Conservation (phyloP, 2,113 vertebrate species). For the Egretta garzetta region DNA sequence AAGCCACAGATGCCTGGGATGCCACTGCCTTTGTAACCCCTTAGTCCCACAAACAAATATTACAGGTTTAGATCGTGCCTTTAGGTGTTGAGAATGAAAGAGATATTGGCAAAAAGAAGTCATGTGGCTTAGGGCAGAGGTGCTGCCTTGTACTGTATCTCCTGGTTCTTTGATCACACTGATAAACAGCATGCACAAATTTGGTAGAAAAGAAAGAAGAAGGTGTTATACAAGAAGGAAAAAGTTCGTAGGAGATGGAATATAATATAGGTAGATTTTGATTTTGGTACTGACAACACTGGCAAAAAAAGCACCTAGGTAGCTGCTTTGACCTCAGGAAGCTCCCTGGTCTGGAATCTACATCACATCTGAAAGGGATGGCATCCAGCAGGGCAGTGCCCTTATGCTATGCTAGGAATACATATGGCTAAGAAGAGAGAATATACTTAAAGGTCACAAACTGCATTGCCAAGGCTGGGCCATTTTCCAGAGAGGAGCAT, state of each 20-base stretch:
- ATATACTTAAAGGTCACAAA: not conserved
- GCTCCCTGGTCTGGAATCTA: not conserved
- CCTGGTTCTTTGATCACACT: not conserved
- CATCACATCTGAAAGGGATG: not conserved
- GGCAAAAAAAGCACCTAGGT: not conserved
- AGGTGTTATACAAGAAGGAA: not conserved
- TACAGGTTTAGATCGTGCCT: not conserved
- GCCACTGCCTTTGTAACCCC: not conserved
- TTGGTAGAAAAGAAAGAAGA: not conserved
- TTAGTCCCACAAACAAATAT: not conserved
- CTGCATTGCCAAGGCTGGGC: not conserved
- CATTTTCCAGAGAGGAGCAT: not conserved
- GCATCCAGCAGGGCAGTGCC: not conserved
- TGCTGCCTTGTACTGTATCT: not conserved
- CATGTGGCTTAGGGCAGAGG: not conserved
- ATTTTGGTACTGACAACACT: not conserved
- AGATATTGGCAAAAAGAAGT: not conserved
- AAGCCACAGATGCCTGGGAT: not conserved
- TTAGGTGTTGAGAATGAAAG: not conserved
- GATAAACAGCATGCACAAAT: not conserved
- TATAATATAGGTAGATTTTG: not conserved
- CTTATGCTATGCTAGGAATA: not conserved
- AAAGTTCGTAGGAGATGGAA: not conserved
- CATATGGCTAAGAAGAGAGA: not conserved
- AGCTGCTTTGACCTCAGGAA: not conserved